Evolutionary conservation across 2,888 invertebrate genomes (phyloP), one percentile per base, ranked within the genome.

Genomic region (Subacronicta megacephala): DNA sequence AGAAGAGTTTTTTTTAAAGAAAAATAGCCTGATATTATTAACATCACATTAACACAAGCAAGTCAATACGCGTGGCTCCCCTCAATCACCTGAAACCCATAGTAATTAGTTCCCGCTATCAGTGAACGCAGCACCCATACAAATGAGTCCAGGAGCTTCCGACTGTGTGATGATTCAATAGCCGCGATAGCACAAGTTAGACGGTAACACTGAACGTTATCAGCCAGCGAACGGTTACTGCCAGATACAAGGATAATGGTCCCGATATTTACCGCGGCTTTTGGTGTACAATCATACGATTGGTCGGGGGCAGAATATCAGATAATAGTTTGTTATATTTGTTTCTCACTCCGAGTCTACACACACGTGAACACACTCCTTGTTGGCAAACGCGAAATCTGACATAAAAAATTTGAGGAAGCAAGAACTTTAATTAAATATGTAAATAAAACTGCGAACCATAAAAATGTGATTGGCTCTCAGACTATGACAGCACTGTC

Each of bases 191-290:
- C 33, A 62, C 29, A 47, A 62, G 63, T 62, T 69, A 46, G 38
- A 16, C 62, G 45, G 33, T 46, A 50, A 60, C 49, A 18, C 38
- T 49, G 7, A 20, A 31, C 20, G 49, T 15, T 47, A 47, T 47
- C 63, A 53, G 62, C 37, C 66, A 67, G 59, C 37, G 33, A 44
- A 63, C 63, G 63, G 63, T 63, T 63, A 63, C 69, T 53, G 40
- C 38, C 38, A 69, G 63, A 69, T 63, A 63, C 33, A 53, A 36
- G 10, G 38, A 35, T 62, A 68, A 52, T 68, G 35, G 38, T 42
- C 17, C 2, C 7, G 46, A 62, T 62, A 46, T 69, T 69, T 62
- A 47, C 42, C 42, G 29, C 33, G 17, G 37, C 52, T 31, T n/a
- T 12, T n/a, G 31, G 29, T 3, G 31, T 31, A n/a, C 4, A n/a